Conservation (phyloP, 1,140 invertebrate species). For the Drosophila nikananu region DNA sequence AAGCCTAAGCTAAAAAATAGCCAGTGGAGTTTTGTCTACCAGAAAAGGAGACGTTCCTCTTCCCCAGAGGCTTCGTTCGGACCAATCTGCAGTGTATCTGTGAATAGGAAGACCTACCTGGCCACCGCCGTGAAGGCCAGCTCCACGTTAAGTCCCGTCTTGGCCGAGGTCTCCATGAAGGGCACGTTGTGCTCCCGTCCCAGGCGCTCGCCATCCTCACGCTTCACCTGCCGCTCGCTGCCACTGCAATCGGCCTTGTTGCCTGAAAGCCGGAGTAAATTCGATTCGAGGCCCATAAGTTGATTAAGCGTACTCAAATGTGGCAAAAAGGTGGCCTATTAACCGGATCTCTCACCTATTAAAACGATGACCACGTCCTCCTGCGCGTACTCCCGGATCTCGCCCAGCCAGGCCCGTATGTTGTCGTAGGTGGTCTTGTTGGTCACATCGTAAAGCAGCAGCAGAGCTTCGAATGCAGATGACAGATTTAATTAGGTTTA, state of each 20-base stretch:
- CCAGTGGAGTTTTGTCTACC: background rate
- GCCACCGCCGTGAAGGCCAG: conserved; percentile 93
- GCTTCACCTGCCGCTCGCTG: conserved; percentile 90
- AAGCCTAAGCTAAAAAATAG: no score
- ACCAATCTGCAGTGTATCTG: background rate
- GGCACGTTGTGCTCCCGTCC: conserved; percentile 93
- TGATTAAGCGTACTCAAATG: conserved; percentile 55
- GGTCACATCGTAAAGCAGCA: conserved; percentile 96
- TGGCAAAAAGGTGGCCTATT: conserved; percentile 25
- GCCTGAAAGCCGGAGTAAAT: conserved; percentile 86
- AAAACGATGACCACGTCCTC: conserved; percentile 96
- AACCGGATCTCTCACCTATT: conserved; percentile 88
- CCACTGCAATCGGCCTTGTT: conserved; percentile 93
- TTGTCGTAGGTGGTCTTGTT: conserved; percentile 95
- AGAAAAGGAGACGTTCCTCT: background rate
- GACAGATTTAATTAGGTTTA: conserved; percentile 48
- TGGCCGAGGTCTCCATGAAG: conserved; percentile 95
- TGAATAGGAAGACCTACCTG: conserved; percentile 84
- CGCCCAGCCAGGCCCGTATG: conserved; percentile 94
- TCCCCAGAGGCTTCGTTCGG: background rate
- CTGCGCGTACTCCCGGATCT: conserved; percentile 94
- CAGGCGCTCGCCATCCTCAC: conserved; percentile 93
- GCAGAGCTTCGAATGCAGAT: conserved; percentile 87
- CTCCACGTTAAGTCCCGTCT: conserved; percentile 94
- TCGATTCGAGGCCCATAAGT: conserved; percentile 44